Evolutionary conservation across 2,888 invertebrate species (phyloP), one percentile per base, ranked within the genome.

Genomic region (Hydraecia micacea): DNA sequence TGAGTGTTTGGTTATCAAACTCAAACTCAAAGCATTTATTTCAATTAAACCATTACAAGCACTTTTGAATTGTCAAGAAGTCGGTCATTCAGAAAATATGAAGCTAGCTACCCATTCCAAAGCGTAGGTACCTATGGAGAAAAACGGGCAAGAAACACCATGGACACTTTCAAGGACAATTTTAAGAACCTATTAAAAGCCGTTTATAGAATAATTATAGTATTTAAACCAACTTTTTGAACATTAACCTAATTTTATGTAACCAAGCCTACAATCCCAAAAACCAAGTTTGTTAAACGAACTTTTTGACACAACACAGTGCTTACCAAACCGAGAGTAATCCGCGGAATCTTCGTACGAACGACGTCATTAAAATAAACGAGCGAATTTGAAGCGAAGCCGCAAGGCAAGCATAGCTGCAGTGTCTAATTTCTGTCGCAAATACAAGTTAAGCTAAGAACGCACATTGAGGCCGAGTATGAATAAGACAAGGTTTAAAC

Each of bases 321-420:
- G 72, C 70, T 80, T 81, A 78, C 75, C 52, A 75, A 79, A 80
- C 80, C 72, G 78, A 71, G 71, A 65, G 55, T 87, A 86, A 89
- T 84, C 81, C 88, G n/a, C 71, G 42, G 42, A 80, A 84, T 85
- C 88, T 85, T 70, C 32, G 68, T 76, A 72, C 73, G 63, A 80
- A 85, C 80, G 87, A 78, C 75, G 66, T 74, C 88, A 89, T 88
- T 88, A 89, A 86, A 89, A 88, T 83, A 83, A 88, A 88, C 74
- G 84, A 83, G 85, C 69, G 66, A 87, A 84, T 84, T 76, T 79
- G 75, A 85, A 72, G 80, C 80, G 71, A 86, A 79, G 55, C 79
- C 87, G 65, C 84, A 74, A 73, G 68, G 80, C 85, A 71, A 63
- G 46, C 73, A 84, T 76, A 42, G 71, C 36, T 36, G 36, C 75